Conservation (phyloP, 2,113 vertebrate species). For the Poeciliopsis turrubarensis region DNA sequence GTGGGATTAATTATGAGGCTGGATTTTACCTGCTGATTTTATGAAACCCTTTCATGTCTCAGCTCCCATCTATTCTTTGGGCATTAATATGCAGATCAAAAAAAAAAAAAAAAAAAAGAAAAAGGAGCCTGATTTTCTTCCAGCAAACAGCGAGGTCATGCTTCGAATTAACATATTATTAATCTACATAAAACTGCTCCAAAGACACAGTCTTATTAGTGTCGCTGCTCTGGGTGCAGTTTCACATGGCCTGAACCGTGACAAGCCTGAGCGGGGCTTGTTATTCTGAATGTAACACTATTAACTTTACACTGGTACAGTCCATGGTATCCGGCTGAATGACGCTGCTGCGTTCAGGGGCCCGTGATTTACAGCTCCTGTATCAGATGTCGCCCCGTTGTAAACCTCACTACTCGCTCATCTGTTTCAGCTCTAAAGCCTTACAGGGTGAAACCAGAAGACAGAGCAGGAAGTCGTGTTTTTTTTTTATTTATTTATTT, state of each 20-base stretch:
- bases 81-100: conserved; percentile 80
- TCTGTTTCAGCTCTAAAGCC: conserved; percentile 54
- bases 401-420: conserved; percentile 46
- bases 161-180: conserved; percentile 75
- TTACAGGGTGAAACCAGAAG: conserved; percentile 51
- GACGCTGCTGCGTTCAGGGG: conserved; percentile 23
- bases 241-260: conserved; percentile 39
- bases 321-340: conserved; percentile 46
- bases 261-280: conserved; percentile 67
- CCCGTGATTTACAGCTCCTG: conserved; percentile 45
- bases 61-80: conserved; percentile 70
- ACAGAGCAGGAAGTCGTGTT: conserved; percentile 29
- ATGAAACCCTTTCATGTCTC: conserved; percentile 76
- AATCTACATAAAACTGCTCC: conserved; percentile 78
- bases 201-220: conserved; percentile 69
- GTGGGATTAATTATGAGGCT: conserved; percentile 72
- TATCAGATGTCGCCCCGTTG: conserved; percentile 45
- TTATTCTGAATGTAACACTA: conserved; percentile 68
- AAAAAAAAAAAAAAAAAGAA: conserved; percentile 50
- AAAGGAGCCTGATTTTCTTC: conserved; percentile 61
- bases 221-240: conserved; percentile 58
- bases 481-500: no score
- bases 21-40: conserved; percentile 77
- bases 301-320: conserved; percentile 67
- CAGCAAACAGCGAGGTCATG: conserved; percentile 75